Evolutionary conservation across 37 sponge, comb jelly and placozoan species (phyloP).

Genomic region (Oscarella lobularis): DNA sequence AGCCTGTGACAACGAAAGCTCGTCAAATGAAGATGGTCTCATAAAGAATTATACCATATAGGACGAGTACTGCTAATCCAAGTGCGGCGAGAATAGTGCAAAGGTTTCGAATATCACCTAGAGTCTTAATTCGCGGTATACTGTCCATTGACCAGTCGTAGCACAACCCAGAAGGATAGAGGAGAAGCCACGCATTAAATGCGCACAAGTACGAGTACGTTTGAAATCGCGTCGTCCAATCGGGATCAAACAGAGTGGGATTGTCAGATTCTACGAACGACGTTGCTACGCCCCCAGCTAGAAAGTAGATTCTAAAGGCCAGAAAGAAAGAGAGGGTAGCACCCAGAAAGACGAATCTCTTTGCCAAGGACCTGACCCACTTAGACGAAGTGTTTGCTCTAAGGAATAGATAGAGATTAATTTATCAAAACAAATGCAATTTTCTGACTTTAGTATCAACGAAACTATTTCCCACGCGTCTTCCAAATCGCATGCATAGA

Average conservation of each 20-base stretch:
- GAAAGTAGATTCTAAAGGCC: background rate
- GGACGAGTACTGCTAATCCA: background rate
- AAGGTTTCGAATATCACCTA: slow-evolving; percentile 43
- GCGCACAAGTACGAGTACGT: slow-evolving; percentile 62
- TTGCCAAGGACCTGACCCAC: background rate
- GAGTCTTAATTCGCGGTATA: slow-evolving; percentile 31
- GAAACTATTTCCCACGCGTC: no score
- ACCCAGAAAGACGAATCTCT: background rate
- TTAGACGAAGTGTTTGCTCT: no score
- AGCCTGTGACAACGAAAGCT: slow-evolving; percentile 2
- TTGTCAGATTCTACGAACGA: slow-evolving; percentile 70
- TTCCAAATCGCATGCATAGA: slow-evolving; percentile 18
- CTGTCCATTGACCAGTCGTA: slow-evolving; percentile 94
- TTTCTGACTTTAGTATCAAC: no score
- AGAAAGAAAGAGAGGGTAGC: background rate
- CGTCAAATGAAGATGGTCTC: background rate
- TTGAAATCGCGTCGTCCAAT: slow-evolving; percentile 30
- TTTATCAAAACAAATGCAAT: no score
- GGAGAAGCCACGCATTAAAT: slow-evolving; percentile 54
- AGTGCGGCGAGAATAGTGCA: slow-evolving; percentile 12
- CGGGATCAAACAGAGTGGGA: slow-evolving; percentile 53
- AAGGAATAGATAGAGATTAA: no score
- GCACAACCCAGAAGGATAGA: slow-evolving; percentile 61
- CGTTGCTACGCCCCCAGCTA: slow-evolving; percentile 31
- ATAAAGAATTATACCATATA: background rate